A percentile compares a stretch with the other conserved stretches of the same genome.
Evolutionary conservation across 2,888 invertebrate species (phyloP).

Genomic region (Cheilosia grossa): DNA sequence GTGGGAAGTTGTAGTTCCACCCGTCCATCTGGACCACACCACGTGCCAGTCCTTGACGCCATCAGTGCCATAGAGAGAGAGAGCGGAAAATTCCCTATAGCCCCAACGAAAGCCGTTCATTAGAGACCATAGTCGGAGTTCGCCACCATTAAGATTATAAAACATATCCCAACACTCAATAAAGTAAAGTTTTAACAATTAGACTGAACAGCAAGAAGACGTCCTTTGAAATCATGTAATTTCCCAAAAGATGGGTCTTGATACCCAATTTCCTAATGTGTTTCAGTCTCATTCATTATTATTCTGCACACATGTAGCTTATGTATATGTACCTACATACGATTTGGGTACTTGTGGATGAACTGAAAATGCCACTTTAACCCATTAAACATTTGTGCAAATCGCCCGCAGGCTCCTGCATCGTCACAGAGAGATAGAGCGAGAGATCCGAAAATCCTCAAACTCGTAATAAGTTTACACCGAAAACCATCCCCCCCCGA

Average conservation of each 20-base stretch:
- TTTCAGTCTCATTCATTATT: constrained; percentile 46
- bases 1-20: too few species aligned
- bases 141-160: constrained; percentile 10
- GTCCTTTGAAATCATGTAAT: constrained; percentile 51
- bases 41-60: too few species aligned
- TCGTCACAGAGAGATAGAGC: neutral
- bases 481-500: constrained; percentile 17
- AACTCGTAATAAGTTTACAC: constrained; percentile 71
- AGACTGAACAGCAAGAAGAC: constrained; percentile 7
- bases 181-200: constrained; percentile 49
- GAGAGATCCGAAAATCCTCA: constrained; percentile 28
- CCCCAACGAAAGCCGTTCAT: neutral
- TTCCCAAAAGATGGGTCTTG: constrained; percentile 58
- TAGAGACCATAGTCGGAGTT: neutral
- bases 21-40: too few species aligned
- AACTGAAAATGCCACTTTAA: constrained; percentile 67
- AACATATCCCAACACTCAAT: constrained; percentile 40
- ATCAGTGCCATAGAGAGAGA: too few species aligned
- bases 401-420: constrained; percentile 48
- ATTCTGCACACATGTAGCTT: neutral
- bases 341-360: constrained; percentile 6
- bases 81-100: too few species aligned
- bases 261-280: constrained; percentile 60
- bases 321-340: neutral
- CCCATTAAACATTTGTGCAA: constrained; percentile 59